Base-by-base conservation (phyloP, 2,888 invertebrate species). In the Volucella inanis region DNA sequence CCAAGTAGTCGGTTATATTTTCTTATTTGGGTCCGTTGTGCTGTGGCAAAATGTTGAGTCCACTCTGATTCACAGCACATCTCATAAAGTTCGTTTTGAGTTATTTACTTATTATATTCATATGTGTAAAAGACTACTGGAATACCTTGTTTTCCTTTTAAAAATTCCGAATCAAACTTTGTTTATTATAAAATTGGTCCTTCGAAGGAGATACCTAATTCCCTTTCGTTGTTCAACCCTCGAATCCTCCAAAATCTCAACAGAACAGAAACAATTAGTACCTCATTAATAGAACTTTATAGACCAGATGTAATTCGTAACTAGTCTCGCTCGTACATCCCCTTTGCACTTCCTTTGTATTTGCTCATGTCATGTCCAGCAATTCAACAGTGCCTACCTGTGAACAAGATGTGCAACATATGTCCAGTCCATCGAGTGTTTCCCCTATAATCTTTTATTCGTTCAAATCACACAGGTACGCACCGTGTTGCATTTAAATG, bases 381-480 rank as follows among this genome's bases (percentile, higher is more conserved):
- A 15, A 68, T 65, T 55, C 62, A 68, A 18, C 68, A 15, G 64
- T 65, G 78, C 65, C 83, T 84, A 75, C 78, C 78, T 78, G 82
- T 50, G 39, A 45, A 15, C 31, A 45, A 15, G 67, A 77, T 43
- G 64, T 77, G 81, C 85, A 85, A 85, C 85, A 85, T 81, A 81
- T 81, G 85, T 81, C 71, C 71, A 57, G 22, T 61, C 68, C 49
- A 57, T 38, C 15, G 38, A n/a, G 18, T 54, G 12, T 65, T 31
- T 55, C 75, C 75, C 70, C 47, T 71, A 68, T 76, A 76, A 71
- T 85, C 62, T 68, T 31, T 68, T 43, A 22, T 57, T 55, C 38
- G 67, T 78, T 68, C 45, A 79, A 31, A 80, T 80, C 84, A 85
- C 84, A 71, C 84, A 85, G 84, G 84, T 85, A 80, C 31, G 31